Percentiles rank a stretch among this genome's conserved stretches.
Conservation (phyloP, 2,113 vertebrate genomes). For the Nerophis lumbriciformis region DNA sequence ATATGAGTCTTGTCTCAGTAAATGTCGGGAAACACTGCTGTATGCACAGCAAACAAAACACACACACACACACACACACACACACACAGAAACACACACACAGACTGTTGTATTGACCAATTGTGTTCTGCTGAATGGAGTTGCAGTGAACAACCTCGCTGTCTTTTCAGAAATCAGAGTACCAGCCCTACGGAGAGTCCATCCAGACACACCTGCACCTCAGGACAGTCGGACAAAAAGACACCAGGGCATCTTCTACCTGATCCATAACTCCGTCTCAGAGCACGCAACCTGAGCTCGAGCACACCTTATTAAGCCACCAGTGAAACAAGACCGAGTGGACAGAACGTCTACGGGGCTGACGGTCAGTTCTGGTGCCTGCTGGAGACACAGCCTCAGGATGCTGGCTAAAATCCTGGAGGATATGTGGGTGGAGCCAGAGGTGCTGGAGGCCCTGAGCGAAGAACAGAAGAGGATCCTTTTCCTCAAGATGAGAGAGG, state of each 20-base stretch:
- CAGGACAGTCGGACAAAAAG: not conserved
- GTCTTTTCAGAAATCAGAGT: not conserved
- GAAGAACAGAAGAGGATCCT: slow-evolving; percentile 76
- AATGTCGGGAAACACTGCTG: not conserved
- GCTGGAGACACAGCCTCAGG: slow-evolving; percentile 7
- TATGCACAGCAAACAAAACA: slow-evolving; percentile 32
- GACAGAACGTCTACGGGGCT: slow-evolving; percentile 6
- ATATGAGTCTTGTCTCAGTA: too few species aligned
- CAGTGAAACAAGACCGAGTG: slow-evolving; percentile 33
- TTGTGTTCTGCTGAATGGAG: too few species aligned
- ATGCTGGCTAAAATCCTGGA: slow-evolving; percentile 77
- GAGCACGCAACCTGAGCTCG: slow-evolving; percentile 1
- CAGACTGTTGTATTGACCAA: not conserved
- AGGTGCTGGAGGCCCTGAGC: slow-evolving; percentile 72
- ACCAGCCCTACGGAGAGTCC: not conserved
- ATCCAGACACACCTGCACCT: not conserved
- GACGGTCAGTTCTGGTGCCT: not conserved
- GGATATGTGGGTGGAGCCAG: slow-evolving; percentile 78
- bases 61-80: slow-evolving; percentile 13
- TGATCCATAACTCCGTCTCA: not conserved
- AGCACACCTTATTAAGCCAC: not conserved
- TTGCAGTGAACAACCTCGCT: not conserved
- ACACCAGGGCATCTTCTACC: not conserved
- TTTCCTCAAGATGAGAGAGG: slow-evolving; percentile 77
- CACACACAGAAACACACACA: slow-evolving; percentile 16